Evolutionary conservation across 2,888 invertebrate genomes (phyloP).

Genomic region (Nephrotoma flavescens): DNA sequence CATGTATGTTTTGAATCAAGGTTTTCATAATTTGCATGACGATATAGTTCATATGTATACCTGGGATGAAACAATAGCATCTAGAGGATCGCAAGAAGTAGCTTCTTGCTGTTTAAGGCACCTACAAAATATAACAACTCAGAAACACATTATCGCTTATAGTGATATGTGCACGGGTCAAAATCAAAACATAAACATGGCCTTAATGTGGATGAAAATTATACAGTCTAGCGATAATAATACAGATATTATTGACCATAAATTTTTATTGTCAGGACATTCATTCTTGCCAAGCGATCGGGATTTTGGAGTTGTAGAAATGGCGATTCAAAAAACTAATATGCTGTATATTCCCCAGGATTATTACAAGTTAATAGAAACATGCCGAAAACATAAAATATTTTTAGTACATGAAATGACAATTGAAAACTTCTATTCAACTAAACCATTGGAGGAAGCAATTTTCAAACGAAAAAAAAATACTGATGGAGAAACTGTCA

Average conservation of each 20-base stretch:
- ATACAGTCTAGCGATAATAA: too few species aligned
- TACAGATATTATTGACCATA: constrained; percentile 11
- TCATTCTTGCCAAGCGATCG: constrained; percentile 15
- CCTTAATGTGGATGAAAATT: too few species aligned
- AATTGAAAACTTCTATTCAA: too few species aligned
- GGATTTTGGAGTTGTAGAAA: constrained; percentile 13
- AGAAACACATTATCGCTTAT: constrained; percentile 8
- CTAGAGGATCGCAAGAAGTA: constrained; percentile 12
- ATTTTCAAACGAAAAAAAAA: too few species aligned
- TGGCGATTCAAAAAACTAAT: constrained; percentile 12
- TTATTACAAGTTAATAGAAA: constrained; percentile 12
- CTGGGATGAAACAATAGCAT: background rate
- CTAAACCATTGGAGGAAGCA: background rate
- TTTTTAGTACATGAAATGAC: too few species aligned
- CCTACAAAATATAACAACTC: constrained; percentile 14
- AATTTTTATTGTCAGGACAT: constrained; percentile 15
- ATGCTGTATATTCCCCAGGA: constrained; percentile 11
- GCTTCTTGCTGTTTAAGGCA: constrained; percentile 16
- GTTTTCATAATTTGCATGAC: too few species aligned
- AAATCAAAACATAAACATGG: too few species aligned
- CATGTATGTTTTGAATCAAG: too few species aligned
- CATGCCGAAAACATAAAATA: constrained; percentile 9
- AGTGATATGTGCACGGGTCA: too few species aligned
- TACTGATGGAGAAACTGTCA: too few species aligned
- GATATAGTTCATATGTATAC: background rate